Evolutionary conservation across 2,797 vertebrate genomes (phyloP).

Genomic region (Paramormyrops hopkinsi): DNA sequence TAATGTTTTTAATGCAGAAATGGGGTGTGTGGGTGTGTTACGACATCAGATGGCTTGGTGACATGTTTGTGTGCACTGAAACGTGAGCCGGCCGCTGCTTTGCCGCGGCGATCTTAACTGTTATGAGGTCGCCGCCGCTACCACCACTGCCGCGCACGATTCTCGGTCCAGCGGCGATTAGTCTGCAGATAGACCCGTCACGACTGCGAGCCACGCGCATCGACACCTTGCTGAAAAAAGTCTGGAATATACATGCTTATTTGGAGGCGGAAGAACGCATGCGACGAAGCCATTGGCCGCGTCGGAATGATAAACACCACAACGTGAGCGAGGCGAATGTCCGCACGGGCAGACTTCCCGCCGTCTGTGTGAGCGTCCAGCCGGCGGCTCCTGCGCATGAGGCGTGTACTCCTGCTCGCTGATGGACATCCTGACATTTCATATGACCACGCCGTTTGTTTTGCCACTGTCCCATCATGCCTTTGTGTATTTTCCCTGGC

Average conservation of each 20-base stretch:
- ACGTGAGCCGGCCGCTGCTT: neutral
- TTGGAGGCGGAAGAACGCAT: neutral
- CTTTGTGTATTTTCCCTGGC: constrained; percentile 14
- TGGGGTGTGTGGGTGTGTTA: neutral
- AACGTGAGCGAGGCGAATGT: neutral
- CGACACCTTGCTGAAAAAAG: neutral
- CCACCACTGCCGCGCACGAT: too few relatives aligned
- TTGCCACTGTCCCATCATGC: constrained; percentile 33
- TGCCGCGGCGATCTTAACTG: neutral
- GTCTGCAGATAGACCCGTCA: neutral
- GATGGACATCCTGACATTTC: neutral
- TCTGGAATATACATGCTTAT: constrained; percentile 13
- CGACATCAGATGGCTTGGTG: constrained; percentile 25
- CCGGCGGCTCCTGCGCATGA: neutral
- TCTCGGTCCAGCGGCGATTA: neutral
- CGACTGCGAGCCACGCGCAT: neutral
- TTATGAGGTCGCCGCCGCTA: neutral
- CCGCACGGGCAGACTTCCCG: constrained; percentile 15
- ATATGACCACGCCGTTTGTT: constrained; percentile 33
- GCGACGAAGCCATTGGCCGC: neutral
- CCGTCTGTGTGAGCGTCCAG: constrained; percentile 16
- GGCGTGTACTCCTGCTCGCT: constrained; percentile 5
- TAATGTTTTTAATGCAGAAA: neutral
- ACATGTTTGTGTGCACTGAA: constrained; percentile 4
- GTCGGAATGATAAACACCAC: constrained; percentile 14